phyloP scores from a whole-genome alignment of 2,113 vertebrate species.

The Columbina picui region DNA sequence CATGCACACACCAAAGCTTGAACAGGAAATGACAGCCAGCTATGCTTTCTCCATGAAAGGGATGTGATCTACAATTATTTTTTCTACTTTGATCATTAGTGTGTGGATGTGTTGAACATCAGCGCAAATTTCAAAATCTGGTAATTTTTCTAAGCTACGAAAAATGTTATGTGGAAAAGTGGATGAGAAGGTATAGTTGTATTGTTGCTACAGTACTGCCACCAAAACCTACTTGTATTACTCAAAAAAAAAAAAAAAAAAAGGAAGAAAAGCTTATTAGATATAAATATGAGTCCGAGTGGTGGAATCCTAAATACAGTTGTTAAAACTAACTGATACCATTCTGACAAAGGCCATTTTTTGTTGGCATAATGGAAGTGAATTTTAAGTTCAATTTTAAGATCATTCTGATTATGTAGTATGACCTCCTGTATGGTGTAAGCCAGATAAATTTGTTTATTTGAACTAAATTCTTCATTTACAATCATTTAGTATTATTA shows the following conservation, averaged over 20 bases:
- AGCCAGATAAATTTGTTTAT: background rate
- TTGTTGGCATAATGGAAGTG: background rate
- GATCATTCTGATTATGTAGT: background rate
- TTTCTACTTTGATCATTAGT: background rate
- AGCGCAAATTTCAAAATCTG: background rate
- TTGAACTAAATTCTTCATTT: background rate
- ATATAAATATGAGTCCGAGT: background rate
- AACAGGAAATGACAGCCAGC: background rate
- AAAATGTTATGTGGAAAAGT: background rate
- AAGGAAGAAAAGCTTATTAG: background rate
- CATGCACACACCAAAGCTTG: background rate
- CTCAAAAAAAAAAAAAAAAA: background rate
- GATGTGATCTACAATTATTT: background rate
- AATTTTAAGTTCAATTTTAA: background rate
- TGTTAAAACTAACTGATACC: background rate
- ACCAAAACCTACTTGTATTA: accelerated
- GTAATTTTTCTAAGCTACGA: background rate
- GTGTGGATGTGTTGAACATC: background rate
- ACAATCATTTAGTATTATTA: background rate
- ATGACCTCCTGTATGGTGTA: accelerated
- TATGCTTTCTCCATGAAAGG: background rate
- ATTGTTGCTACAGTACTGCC: background rate
- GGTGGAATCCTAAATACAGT: background rate
- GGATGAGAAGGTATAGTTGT: background rate
- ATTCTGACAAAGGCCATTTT: background rate